phyloP scores from a whole-genome alignment of 2,113 vertebrate genomes.

The Leucosticte australis region DNA sequence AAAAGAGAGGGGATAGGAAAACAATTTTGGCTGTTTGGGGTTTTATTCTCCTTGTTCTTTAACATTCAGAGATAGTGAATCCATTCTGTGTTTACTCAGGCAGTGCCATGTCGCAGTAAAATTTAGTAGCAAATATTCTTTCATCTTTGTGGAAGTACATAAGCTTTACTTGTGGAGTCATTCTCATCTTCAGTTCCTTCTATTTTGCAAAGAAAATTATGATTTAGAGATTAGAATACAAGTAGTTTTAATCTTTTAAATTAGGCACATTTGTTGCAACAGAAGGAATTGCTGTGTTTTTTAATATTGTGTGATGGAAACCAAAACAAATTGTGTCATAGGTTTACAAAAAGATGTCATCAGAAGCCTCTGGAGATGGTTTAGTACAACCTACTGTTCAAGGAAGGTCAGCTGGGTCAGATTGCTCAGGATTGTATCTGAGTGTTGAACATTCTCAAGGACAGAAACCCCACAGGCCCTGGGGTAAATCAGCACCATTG shows the following conservation, averaged over 20 bases:
- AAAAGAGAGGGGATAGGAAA: not conserved
- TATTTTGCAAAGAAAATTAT: not conserved
- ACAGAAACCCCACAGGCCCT: not conserved
- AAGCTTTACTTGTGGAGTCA: not conserved
- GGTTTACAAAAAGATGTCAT: not conserved
- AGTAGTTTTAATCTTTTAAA: not conserved
- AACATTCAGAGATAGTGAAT: not conserved
- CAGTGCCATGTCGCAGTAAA: not conserved
- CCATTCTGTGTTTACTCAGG: not conserved
- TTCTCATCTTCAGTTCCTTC: not conserved
- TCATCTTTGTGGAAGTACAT: not conserved
- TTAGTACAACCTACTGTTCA: not conserved
- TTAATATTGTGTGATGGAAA: not conserved
- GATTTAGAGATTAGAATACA: not conserved
- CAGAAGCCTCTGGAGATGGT: not conserved
- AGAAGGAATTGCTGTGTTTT: not conserved
- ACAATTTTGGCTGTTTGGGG: not conserved
- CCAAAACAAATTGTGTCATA: not conserved
- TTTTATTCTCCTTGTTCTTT: not conserved
- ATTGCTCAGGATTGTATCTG: not conserved
- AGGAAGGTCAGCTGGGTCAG: not conserved
- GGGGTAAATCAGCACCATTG: rapidly evolving
- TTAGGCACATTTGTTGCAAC: not conserved
- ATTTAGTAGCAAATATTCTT: not conserved
- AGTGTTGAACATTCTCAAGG: not conserved